Evolutionary conservation across 2,113 vertebrate genomes (phyloP).

Genomic region (Andinoacara biseriatus): DNA sequence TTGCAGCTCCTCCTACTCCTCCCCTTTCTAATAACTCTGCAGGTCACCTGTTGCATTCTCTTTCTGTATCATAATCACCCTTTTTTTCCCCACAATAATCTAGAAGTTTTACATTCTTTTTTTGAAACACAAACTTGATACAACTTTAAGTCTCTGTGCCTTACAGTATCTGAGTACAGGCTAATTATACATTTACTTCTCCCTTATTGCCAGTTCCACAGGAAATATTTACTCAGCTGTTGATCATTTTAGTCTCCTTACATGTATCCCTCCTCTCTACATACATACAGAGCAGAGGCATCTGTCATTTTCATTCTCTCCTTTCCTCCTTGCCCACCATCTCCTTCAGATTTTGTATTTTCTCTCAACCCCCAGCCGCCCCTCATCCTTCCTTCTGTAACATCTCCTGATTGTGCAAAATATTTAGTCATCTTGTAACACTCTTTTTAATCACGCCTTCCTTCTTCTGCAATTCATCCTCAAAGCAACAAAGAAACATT

Average conservation of each 20-base stretch:
- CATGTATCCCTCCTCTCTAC: neutral
- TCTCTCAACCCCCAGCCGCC: neutral
- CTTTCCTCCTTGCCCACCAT: neutral
- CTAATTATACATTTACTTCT: neutral
- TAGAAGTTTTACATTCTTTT: neutral
- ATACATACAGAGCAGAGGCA: neutral
- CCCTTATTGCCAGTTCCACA: neutral
- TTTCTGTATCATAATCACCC: neutral
- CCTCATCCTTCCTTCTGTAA: neutral
- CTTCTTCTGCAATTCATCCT: neutral
- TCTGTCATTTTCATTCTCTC: constrained; percentile 11
- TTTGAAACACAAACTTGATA: neutral
- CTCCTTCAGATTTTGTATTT: constrained; percentile 8
- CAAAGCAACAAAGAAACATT: neutral
- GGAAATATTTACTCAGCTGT: neutral
- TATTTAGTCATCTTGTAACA: constrained; percentile 8
- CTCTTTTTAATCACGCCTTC: constrained; percentile 10
- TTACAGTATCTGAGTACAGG: neutral
- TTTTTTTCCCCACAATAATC: neutral
- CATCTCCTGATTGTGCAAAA: neutral
- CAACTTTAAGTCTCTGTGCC: neutral
- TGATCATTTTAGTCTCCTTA: neutral
- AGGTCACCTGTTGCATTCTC: neutral
- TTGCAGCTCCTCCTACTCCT: neutral
- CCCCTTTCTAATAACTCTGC: neutral